A percentile compares a stretch with the other conserved stretches of the same genome.
phyloP scores from a whole-genome alignment of 1,140 invertebrate species.

The Drosophila seguyi region DNA sequence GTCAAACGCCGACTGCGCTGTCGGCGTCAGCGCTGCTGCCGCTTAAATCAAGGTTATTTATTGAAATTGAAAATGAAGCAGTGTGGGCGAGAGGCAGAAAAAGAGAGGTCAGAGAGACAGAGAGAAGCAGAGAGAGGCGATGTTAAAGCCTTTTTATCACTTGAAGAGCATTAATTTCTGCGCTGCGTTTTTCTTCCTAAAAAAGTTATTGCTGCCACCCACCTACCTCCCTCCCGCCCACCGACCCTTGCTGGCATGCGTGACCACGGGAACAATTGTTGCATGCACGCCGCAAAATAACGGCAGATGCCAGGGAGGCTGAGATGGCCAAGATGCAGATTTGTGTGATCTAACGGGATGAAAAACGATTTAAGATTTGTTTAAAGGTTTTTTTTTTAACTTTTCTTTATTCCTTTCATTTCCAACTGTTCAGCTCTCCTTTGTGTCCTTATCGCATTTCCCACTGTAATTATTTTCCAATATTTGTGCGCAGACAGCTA shows the following conservation, averaged over 20 bases:
- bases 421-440: neutral
- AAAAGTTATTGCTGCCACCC: constrained; percentile 37
- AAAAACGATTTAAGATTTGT: neutral
- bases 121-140: constrained; percentile 18
- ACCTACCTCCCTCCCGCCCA: neutral
- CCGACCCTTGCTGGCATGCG: constrained; percentile 1
- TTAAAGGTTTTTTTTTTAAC: too few species aligned
- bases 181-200: constrained; percentile 41
- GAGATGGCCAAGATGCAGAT: constrained; percentile 11
- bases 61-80: constrained; percentile 83
- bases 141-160: constrained; percentile 37
- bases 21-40: constrained; percentile 57
- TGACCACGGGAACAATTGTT: constrained; percentile 65
- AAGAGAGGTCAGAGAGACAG: neutral
- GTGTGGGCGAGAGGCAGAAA: constrained; percentile 8
- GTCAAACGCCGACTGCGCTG: constrained; percentile 63
- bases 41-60: constrained; percentile 83
- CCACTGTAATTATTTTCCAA: constrained; percentile 75
- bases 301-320: constrained; percentile 3
- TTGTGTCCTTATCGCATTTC: constrained; percentile 14
- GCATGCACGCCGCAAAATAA: constrained; percentile 60
- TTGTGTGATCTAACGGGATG: neutral
- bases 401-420: neutral
- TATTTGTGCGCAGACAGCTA: constrained; percentile 75
- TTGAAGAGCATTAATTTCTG: constrained; percentile 44